These are phyloP conservation scores for Drosophila formosana DNA, from an alignment of 2,888 invertebrate species.

Conservation along the genomic window DNA sequence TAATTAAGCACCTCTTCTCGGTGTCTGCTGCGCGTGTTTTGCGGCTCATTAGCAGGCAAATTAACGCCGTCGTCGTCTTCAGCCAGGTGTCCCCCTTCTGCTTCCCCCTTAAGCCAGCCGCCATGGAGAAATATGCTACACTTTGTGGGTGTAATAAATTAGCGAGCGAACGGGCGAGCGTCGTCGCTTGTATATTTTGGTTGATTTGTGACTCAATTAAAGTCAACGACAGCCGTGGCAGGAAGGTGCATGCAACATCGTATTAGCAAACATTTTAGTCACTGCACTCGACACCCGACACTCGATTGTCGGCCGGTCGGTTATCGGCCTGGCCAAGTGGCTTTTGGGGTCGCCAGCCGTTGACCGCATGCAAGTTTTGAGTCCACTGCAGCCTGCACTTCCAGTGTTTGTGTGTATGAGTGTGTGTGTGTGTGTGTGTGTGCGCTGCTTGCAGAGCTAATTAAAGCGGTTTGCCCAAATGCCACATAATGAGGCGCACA, in stretches of 20 bases:
- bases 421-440: constrained; percentile 32
- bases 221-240: constrained; percentile 80
- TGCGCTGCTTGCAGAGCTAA: constrained; percentile 68
- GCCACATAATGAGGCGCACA: constrained; percentile 82
- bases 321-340: constrained; percentile 62
- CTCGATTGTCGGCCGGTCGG: constrained; percentile 45
- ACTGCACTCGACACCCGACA: constrained; percentile 63
- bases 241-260: constrained; percentile 60
- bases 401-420: constrained; percentile 3
- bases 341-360: constrained; percentile 62
- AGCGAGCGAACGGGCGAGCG: constrained; percentile 50
- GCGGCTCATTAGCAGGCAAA: constrained; percentile 82
- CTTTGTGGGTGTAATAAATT: constrained; percentile 78
- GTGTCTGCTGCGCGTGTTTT: constrained; percentile 52
- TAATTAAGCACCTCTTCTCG: constrained; percentile 58
- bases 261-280: constrained; percentile 65
- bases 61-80: constrained; percentile 69
- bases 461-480: constrained; percentile 82
- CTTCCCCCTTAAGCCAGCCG: not conserved
- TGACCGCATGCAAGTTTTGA: constrained; percentile 72
- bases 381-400: constrained; percentile 57
- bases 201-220: constrained; percentile 85
- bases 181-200: constrained; percentile 77
- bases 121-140: constrained; percentile 76
- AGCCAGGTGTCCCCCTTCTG: constrained; percentile 58